These are phyloP conservation scores for Thamnaconus septentrionalis DNA, from an alignment of 2,113 vertebrate genomes.

Conservation along the genomic window DNA sequence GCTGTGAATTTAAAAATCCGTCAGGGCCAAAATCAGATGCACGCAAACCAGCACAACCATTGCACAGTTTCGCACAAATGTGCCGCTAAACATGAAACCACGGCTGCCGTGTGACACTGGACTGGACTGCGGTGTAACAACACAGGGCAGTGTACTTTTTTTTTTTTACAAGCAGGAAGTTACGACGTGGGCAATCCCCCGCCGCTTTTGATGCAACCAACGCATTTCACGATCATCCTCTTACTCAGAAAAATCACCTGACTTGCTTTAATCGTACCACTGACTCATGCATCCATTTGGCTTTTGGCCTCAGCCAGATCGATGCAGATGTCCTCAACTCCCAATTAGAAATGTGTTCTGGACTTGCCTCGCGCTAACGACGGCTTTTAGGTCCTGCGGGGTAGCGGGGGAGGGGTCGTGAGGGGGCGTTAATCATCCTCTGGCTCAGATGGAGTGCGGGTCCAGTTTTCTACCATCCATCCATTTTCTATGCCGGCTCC, in stretches of 20 bases:
- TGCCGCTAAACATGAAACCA: too few species aligned
- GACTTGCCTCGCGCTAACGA: constrained; percentile 32
- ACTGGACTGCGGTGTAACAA: neutral
- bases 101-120: constrained; percentile 38
- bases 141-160: too few species aligned
- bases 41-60: too few species aligned
- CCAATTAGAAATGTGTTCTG: constrained; percentile 39
- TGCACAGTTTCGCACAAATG: too few species aligned
- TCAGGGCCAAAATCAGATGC: too few species aligned
- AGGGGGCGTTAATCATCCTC: constrained; percentile 17
- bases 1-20: too few species aligned
- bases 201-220: neutral
- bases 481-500: too few species aligned
- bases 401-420: constrained; percentile 19
- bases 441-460: constrained; percentile 1
- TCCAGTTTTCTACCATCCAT: too few species aligned
- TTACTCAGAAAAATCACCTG: neutral
- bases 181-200: constrained; percentile 11
- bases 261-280: constrained; percentile 14
- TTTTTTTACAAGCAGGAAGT: constrained; percentile 20
- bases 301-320: constrained; percentile 11
- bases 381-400: neutral
- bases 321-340: constrained; percentile 41
- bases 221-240: too few species aligned
- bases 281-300: constrained; percentile 34